A percentile compares a stretch with the other conserved stretches of the same genome.
Conservation (phyloP, 2,113 vertebrate genomes). For the Ursus arctos region DNA sequence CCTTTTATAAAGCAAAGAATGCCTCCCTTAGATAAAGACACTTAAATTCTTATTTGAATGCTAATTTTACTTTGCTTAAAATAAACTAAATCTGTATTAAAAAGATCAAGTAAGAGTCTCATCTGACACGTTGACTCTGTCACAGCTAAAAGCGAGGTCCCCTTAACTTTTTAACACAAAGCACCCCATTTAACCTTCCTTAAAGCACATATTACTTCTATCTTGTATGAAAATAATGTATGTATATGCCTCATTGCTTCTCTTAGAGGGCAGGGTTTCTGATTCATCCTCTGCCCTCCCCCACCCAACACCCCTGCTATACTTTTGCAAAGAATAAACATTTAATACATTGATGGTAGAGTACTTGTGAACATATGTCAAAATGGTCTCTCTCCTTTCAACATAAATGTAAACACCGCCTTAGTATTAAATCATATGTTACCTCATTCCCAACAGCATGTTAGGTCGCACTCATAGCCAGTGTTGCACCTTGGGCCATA, state of each 20-base stretch:
- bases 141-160: background rate
- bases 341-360: background rate
- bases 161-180: background rate
- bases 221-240: background rate
- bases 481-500: background rate
- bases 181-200: background rate
- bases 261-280: background rate
- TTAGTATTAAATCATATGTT: background rate
- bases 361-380: background rate
- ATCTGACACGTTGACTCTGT: background rate
- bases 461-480: background rate
- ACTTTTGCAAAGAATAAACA: background rate
- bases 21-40: background rate
- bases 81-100: constrained; percentile 9
- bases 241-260: background rate
- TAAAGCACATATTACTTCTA: background rate
- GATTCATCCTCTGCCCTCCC: background rate
- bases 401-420: background rate
- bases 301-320: background rate
- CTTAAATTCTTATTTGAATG: constrained; percentile 4
- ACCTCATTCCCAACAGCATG: background rate
- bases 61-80: constrained; percentile 48
- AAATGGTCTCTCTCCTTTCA: background rate
- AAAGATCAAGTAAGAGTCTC: constrained; percentile 36
- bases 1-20: background rate